Conservation (phyloP, 2,888 invertebrate genomes). For the Parthenolecanium corni region DNA sequence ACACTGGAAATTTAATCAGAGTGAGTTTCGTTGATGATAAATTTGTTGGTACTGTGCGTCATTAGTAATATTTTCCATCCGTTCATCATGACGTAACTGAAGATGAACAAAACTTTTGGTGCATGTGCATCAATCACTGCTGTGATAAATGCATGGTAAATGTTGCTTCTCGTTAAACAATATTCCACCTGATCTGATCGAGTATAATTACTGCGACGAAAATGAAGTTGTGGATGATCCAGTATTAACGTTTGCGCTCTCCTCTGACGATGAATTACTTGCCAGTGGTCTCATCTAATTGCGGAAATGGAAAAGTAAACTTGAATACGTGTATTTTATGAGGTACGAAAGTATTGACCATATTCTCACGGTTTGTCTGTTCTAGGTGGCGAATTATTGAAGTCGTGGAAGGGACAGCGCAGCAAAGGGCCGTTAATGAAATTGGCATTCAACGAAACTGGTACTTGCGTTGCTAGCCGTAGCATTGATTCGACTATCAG, state of each 20-base stretch:
- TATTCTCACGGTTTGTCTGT: slow-evolving; percentile 19
- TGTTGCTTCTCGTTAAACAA: slow-evolving; percentile 47
- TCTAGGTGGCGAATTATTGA: slow-evolving; percentile 47
- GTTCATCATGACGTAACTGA: slow-evolving; percentile 55
- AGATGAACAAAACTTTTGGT: slow-evolving; percentile 59
- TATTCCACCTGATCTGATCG: slow-evolving; percentile 40
- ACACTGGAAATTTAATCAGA: slow-evolving; percentile 64
- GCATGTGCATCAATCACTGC: slow-evolving; percentile 59
- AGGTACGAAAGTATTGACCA: background rate
- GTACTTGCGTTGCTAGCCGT: slow-evolving; percentile 60
- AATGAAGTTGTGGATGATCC: slow-evolving; percentile 43
- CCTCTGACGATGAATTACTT: slow-evolving; percentile 50
- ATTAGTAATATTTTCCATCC: slow-evolving; percentile 17
- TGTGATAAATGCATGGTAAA: slow-evolving; percentile 56
- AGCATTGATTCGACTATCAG: slow-evolving; percentile 75
- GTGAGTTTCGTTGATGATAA: slow-evolving; percentile 36
- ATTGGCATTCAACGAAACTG: slow-evolving; percentile 51
- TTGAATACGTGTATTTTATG: background rate
- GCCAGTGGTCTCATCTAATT: slow-evolving; percentile 68
- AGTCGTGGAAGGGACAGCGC: slow-evolving; percentile 75
- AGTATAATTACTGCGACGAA: slow-evolving; percentile 39
- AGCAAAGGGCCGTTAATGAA: slow-evolving; percentile 67
- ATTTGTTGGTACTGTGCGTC: background rate
- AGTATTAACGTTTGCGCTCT: slow-evolving; percentile 65
- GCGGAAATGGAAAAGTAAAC: slow-evolving; percentile 50